Evolutionary conservation across 2,888 invertebrate genomes (phyloP).

Genomic region (Ecliptopera silaceata): DNA sequence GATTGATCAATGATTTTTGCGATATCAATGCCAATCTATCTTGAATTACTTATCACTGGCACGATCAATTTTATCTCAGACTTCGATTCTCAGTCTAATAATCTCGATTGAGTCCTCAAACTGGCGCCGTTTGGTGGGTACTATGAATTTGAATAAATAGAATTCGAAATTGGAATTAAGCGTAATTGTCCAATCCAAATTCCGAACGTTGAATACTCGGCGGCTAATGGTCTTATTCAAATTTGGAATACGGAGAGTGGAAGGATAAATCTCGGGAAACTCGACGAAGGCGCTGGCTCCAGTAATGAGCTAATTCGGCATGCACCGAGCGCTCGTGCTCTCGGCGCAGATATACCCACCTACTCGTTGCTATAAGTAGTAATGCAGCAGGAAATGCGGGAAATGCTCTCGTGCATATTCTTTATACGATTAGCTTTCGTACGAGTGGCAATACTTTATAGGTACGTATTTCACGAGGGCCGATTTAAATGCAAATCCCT

Average conservation of each 20-base stretch:
- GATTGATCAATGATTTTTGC: slow-evolving; percentile 19
- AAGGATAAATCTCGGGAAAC: slow-evolving; percentile 56
- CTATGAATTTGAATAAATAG: slow-evolving; percentile 33
- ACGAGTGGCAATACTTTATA: slow-evolving; percentile 19
- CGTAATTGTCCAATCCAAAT: slow-evolving; percentile 44
- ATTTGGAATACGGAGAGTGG: slow-evolving; percentile 58
- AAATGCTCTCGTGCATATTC: slow-evolving; percentile 46
- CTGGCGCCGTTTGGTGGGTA: slow-evolving; percentile 13
- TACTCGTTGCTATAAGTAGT: slow-evolving; percentile 36
- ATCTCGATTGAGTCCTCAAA: slow-evolving; percentile 24
- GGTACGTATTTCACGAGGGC: slow-evolving; percentile 8
- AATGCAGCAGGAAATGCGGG: slow-evolving; percentile 48
- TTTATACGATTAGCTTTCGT: slow-evolving; percentile 26
- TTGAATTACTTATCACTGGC: slow-evolving; percentile 22
- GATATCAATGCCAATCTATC: slow-evolving; percentile 24
- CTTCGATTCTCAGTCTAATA: slow-evolving; percentile 13
- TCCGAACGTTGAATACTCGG: slow-evolving; percentile 47
- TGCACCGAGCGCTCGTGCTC: slow-evolving; percentile 46
- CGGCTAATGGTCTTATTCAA: slow-evolving; percentile 62
- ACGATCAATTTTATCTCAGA: slow-evolving; percentile 22
- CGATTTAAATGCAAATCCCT: slow-evolving; percentile 20
- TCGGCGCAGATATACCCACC: slow-evolving; percentile 35
- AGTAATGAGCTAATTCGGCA: slow-evolving; percentile 73
- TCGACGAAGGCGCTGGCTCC: slow-evolving; percentile 48
- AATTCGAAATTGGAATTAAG: slow-evolving; percentile 39